Percentiles rank a stretch among this genome's conserved stretches.
These are phyloP conservation scores for Antheraea assamensis DNA, from an alignment of 2,888 invertebrate species.

Conservation along the genomic window DNA sequence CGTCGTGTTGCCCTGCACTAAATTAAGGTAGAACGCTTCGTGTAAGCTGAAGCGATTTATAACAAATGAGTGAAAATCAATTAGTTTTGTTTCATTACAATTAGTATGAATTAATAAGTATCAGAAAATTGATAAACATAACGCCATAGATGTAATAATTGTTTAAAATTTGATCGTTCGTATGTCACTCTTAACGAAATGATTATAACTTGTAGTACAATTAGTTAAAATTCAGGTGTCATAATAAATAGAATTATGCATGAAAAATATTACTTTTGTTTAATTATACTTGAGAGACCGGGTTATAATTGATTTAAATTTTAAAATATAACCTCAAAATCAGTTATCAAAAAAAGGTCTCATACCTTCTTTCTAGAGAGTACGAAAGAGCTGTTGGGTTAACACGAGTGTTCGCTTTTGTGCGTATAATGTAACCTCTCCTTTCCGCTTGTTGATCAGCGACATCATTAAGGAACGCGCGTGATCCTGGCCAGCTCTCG, in stretches of 20 bases:
- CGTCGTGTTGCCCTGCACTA: constrained; percentile 32
- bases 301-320: not conserved
- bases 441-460: constrained; percentile 32
- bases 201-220: no score
- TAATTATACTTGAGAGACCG: not conserved
- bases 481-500: constrained; percentile 37
- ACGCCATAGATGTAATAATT: not conserved
- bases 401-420: constrained; percentile 9
- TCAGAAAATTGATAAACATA: not conserved
- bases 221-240: no score
- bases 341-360: not conserved
- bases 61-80: not conserved
- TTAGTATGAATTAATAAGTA: not conserved
- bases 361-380: not conserved
- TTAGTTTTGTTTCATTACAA: no score
- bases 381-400: not conserved
- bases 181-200: no score
- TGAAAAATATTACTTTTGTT: not conserved
- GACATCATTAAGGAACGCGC: constrained; percentile 37
- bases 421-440: constrained; percentile 15
- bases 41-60: constrained; percentile 13
- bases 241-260: not conserved
- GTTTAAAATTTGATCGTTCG: not conserved
- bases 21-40: constrained; percentile 33
- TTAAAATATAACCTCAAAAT: not conserved